These are phyloP conservation scores for Potorous gilbertii DNA, from an alignment of 2,797 vertebrate genomes.

Conservation along the genomic window DNA sequence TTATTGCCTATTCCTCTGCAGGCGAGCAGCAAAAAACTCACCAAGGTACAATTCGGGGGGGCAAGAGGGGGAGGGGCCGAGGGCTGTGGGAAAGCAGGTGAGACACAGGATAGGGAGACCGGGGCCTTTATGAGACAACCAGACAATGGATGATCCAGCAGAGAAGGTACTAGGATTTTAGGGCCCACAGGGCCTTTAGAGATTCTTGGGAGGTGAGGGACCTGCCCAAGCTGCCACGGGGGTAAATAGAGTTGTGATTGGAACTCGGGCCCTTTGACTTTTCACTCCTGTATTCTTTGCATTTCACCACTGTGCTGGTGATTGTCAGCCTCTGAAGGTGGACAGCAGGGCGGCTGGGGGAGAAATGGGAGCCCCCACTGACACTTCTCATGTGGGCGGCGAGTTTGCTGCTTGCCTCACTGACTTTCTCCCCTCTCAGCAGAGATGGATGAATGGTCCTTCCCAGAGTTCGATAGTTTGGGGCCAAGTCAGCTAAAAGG, in stretches of 20 bases:
- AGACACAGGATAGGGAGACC: not conserved
- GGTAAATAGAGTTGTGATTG: not conserved
- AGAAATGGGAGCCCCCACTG: not conserved
- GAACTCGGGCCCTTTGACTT: not conserved
- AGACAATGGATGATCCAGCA: not conserved
- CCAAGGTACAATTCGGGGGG: slow-evolving; percentile 71
- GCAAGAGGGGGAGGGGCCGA: not conserved
- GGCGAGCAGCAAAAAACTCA: slow-evolving; percentile 62
- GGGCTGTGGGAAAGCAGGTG: not conserved
- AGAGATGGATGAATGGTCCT: not conserved
- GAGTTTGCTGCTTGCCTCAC: not conserved
- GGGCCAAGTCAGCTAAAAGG: not conserved
- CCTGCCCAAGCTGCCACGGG: not conserved
- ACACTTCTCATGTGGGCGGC: not conserved
- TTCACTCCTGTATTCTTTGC: not conserved
- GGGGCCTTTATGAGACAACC: not conserved
- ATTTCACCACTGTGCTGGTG: not conserved
- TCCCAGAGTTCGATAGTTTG: not conserved
- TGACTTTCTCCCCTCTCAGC: not conserved
- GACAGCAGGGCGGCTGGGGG: not conserved
- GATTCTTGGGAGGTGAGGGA: not conserved
- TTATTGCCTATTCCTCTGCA: slow-evolving; percentile 71
- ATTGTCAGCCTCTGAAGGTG: not conserved
- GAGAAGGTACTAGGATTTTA: not conserved
- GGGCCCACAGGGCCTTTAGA: not conserved